Conservation (phyloP, 2,797 vertebrate genomes). For the Cirrhinus molitorella region DNA sequence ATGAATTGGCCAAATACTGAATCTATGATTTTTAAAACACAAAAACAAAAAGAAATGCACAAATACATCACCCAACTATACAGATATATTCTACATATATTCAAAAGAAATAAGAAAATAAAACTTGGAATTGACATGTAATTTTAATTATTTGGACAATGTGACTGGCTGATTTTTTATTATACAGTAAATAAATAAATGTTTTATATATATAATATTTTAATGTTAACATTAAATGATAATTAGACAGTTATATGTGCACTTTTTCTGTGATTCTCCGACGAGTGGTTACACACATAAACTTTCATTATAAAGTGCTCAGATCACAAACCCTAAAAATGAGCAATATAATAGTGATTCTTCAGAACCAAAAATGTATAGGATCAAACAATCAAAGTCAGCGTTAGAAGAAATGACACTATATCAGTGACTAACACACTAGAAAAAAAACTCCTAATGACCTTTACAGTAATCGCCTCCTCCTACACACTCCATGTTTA, state of each 20-base stretch:
- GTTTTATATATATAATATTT: too few species aligned
- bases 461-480: conserved; percentile 25
- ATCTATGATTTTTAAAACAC: background rate
- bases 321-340: background rate
- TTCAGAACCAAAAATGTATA: too few species aligned
- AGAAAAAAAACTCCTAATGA: conserved; percentile 8
- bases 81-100: background rate
- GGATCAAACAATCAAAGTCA: too few species aligned
- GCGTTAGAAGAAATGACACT: too few species aligned
- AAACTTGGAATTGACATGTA: background rate
- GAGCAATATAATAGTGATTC: background rate
- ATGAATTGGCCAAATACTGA: background rate
- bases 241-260: background rate
- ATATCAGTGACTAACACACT: too few species aligned
- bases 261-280: background rate
- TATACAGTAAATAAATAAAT: too few species aligned
- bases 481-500: conserved; percentile 20
- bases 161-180: background rate
- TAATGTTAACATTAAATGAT: too few species aligned
- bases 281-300: background rate
- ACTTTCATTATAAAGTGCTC: background rate
- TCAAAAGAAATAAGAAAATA: background rate
- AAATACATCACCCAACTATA: background rate
- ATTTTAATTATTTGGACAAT: background rate
- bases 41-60: background rate